Conservation (phyloP, 2,113 vertebrate species). For the Argyrosomus japonicus region DNA sequence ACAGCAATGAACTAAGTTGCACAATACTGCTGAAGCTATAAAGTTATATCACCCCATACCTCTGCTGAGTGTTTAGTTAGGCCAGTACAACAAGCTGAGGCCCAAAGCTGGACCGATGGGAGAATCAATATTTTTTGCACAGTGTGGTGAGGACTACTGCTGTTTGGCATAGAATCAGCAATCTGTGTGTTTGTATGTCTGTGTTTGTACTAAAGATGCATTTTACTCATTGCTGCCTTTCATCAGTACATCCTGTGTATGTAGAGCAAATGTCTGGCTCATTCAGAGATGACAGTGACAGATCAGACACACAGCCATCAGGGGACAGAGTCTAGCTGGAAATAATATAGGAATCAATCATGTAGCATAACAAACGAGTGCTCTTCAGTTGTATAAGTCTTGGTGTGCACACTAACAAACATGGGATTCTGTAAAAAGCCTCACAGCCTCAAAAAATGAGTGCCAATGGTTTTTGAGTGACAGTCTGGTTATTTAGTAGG, state of each 20-base stretch:
- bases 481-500: constrained; percentile 70
- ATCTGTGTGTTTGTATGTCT: not conserved
- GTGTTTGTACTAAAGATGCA: constrained; percentile 31
- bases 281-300: constrained; percentile 17
- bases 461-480: constrained; percentile 61
- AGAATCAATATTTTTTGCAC: constrained; percentile 1
- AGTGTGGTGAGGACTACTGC: constrained; percentile 7
- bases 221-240: constrained; percentile 33
- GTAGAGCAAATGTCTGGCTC: constrained; percentile 11
- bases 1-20: constrained; percentile 47
- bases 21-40: constrained; percentile 9
- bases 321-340: constrained; percentile 21
- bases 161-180: constrained; percentile 23
- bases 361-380: not conserved
- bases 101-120: not conserved
- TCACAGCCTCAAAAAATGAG: not conserved
- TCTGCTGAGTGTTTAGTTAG: constrained; percentile 29
- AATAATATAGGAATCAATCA: constrained; percentile 21
- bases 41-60: not conserved
- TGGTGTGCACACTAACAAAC: constrained; percentile 19
- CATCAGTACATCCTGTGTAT: constrained; percentile 23
- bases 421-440: constrained; percentile 26
- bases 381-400: not conserved
- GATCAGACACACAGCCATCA: constrained; percentile 19
- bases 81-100: constrained; percentile 17